phyloP scores from a whole-genome alignment of 2,888 invertebrate genomes.

The Hydraecia micacea region DNA sequence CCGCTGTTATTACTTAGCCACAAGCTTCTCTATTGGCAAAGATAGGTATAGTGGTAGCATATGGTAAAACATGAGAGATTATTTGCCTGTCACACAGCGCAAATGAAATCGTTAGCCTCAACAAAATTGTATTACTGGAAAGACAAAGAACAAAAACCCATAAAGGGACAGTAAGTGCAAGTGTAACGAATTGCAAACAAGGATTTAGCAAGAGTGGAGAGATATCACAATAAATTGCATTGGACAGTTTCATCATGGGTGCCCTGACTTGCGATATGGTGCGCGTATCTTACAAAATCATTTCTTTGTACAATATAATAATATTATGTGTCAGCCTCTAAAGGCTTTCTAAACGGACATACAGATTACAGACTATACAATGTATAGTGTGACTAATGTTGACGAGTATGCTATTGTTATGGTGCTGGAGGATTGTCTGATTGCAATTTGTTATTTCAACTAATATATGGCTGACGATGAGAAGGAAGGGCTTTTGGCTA shows the following conservation, averaged over 20 bases:
- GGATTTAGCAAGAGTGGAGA: slow-evolving; percentile 55
- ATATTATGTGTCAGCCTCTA: slow-evolving; percentile 28
- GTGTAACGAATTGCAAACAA: slow-evolving; percentile 61
- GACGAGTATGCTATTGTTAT: slow-evolving; percentile 1
- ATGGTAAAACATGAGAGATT: not conserved
- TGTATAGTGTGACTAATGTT: slow-evolving; percentile 16
- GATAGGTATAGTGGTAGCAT: not conserved
- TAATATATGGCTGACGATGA: not conserved
- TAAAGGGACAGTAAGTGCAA: slow-evolving; percentile 39
- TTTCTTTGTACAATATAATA: slow-evolving; percentile 49
- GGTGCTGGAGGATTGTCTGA: not conserved
- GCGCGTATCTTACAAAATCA: slow-evolving; percentile 56
- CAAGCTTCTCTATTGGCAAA: not conserved
- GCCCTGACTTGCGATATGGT: slow-evolving; percentile 47
- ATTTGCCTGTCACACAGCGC: slow-evolving; percentile 30
- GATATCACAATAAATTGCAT: slow-evolving; percentile 63
- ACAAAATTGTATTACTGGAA: slow-evolving; percentile 37
- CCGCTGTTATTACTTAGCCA: no score
- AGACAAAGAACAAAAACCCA: slow-evolving; percentile 41
- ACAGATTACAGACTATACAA: slow-evolving; percentile 25
- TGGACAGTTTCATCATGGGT: slow-evolving; percentile 57
- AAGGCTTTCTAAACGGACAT: slow-evolving; percentile 14
- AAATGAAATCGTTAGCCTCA: slow-evolving; percentile 31
- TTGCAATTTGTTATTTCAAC: not conserved
- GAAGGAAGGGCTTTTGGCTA: no score